phyloP scores from a whole-genome alignment of 2,797 vertebrate genomes.

The Varecia variegata region DNA sequence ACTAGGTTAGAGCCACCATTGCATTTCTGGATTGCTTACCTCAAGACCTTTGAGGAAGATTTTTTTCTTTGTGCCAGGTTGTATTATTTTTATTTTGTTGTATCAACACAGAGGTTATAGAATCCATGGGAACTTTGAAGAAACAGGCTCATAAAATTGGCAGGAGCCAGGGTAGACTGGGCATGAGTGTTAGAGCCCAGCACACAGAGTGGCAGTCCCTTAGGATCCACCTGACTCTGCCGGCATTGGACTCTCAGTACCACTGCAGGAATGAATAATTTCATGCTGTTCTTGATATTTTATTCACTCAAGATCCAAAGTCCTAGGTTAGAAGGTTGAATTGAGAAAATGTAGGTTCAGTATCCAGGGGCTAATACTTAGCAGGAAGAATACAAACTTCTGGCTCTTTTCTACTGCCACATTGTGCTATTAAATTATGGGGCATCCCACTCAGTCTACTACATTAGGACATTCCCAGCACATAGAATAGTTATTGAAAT shows the following conservation, averaged over 20 bases:
- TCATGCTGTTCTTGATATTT: not conserved
- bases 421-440: not conserved
- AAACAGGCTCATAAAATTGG: not conserved
- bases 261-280: not conserved
- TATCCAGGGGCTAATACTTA: not conserved
- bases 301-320: not conserved
- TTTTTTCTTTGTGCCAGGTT: not conserved
- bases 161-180: not conserved
- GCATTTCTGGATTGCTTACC: not conserved
- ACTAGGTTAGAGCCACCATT: not conserved
- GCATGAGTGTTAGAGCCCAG: not conserved
- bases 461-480: not conserved
- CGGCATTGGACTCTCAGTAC: accelerated
- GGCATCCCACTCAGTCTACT: not conserved
- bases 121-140: not conserved
- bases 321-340: not conserved
- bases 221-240: accelerated
- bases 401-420: not conserved
- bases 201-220: accelerated
- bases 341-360: not conserved
- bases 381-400: not conserved
- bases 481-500: not conserved
- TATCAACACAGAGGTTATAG: not conserved
- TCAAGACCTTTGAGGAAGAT: not conserved
- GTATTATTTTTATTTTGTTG: not conserved